Evolutionary conservation across 2,113 vertebrate species (phyloP).

Genomic region (Nettapus auritus): DNA sequence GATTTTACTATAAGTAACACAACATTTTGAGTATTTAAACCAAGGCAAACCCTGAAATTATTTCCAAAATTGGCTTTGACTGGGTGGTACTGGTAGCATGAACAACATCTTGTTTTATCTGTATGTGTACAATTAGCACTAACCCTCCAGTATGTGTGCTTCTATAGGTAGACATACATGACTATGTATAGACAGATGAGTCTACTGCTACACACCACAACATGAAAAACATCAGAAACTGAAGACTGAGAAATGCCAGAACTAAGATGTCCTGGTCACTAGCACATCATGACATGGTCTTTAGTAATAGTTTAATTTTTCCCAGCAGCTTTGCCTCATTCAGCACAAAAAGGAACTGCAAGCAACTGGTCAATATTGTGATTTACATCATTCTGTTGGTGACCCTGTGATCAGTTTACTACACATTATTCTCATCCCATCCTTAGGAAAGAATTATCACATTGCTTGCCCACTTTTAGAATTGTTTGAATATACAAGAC

Average conservation of each 20-base stretch:
- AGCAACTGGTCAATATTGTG: not conserved
- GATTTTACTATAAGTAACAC: not conserved
- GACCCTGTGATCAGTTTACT: not conserved
- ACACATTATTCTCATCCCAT: not conserved
- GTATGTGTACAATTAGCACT: not conserved
- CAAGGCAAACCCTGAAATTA: not conserved
- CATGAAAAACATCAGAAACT: not conserved
- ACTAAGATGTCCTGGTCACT: not conserved
- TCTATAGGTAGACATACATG: not conserved
- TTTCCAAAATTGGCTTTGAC: not conserved
- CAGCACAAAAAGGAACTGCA: not conserved
- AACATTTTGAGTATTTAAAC: not conserved
- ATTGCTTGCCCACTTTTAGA: not conserved
- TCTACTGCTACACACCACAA: not conserved
- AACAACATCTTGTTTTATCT: not conserved
- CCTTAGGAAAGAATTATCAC: constrained; percentile 22
- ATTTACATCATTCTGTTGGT: not conserved
- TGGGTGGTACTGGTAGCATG: not conserved
- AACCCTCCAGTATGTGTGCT: not conserved
- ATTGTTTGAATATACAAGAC: not conserved
- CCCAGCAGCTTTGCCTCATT: not conserved
- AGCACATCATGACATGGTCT: not conserved
- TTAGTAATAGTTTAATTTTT: not conserved
- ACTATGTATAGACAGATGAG: not conserved
- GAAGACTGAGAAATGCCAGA: not conserved